Percentiles rank a stretch among this genome's conserved stretches.
Conservation (phyloP, 2,888 invertebrate species). For the Pristionchus exspectatus region DNA sequence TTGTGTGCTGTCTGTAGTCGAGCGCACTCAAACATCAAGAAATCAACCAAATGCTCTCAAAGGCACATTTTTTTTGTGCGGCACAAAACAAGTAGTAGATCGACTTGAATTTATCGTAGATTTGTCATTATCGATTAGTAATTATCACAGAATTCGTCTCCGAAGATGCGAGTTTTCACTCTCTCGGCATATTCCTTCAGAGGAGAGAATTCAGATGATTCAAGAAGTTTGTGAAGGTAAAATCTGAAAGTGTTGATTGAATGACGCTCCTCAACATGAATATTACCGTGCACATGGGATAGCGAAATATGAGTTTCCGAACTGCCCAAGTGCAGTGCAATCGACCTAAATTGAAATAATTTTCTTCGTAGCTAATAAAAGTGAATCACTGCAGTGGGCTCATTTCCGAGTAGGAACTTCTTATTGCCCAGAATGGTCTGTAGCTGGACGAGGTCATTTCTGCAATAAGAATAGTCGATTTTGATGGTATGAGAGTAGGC, state of each 20-base stretch:
- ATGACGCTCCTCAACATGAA: neutral
- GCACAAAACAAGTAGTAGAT: neutral
- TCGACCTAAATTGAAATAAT: neutral
- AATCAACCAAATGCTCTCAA: neutral
- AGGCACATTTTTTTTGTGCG: neutral
- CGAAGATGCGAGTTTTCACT: slow-evolving; percentile 5
- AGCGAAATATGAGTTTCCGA: neutral
- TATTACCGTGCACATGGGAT: neutral
- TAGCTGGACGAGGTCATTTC: slow-evolving; percentile 12
- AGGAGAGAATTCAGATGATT: neutral
- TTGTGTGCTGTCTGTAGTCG: neutral
- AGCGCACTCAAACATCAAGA: neutral
- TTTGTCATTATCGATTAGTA: neutral
- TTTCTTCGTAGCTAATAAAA: neutral
- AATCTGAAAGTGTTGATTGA: neutral
- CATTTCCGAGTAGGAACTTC: slow-evolving; percentile 24
- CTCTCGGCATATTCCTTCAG: slow-evolving; percentile 33
- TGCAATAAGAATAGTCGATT: neutral
- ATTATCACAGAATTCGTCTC: slow-evolving; percentile 27
- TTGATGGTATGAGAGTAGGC: neutral
- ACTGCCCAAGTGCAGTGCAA: neutral
- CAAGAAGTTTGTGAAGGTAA: neutral
- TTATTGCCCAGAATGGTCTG: slow-evolving; percentile 38
- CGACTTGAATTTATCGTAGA: neutral
- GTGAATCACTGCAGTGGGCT: neutral